Evolutionary conservation across 2,888 invertebrate species (phyloP), one percentile per base, ranked within the genome.

Genomic region (Hypselothyrea guttata): DNA sequence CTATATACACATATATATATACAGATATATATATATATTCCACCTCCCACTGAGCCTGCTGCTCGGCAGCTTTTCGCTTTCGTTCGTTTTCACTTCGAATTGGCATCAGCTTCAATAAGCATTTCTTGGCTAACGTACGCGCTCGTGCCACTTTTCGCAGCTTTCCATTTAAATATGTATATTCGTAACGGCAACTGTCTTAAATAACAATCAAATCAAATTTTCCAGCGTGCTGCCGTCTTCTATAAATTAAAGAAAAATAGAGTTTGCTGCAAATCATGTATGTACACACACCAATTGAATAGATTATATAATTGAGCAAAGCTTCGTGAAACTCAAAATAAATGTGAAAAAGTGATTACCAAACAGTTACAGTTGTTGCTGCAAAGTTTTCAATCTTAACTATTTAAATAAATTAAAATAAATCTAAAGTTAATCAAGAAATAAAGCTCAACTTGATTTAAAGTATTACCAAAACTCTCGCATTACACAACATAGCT

Each of bases 31-130:
- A n/a, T n/a, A n/a, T 18, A 34, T 27, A 2, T 13, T 31, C n/a
- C n/a, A 0, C 41, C 62, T 37, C 54, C 54, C 52, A 52, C 38
- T 40, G 51, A 68, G 68, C 83, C 75, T 76, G 61, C 75, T 76
- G 61, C 51, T 68, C 44, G 59, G 42, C 65, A 53, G 57, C 72
- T 79, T 76, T 84, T 76, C 76, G 70, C 84, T 76, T 75, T 75
- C 81, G 76, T 74, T 68, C 69, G 52, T 58, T 69, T 68, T 56
- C 77, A 81, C 64, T 78, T 63, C 54, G 56, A 72, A 56, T 62
- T 62, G 83, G 59, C 65, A 60, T 57, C 84, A 75, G 83, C 76
- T 55, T 59, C 59, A 71, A 79, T 51, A 58, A 66, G 42, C 51
- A 46, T 48, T 54, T 41, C 42, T 52, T 30, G 58, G 48, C 61